Evolutionary conservation across 2,113 vertebrate genomes (phyloP), one percentile per base, ranked within the genome.

Genomic region (Coptodon bakossiorum): DNA sequence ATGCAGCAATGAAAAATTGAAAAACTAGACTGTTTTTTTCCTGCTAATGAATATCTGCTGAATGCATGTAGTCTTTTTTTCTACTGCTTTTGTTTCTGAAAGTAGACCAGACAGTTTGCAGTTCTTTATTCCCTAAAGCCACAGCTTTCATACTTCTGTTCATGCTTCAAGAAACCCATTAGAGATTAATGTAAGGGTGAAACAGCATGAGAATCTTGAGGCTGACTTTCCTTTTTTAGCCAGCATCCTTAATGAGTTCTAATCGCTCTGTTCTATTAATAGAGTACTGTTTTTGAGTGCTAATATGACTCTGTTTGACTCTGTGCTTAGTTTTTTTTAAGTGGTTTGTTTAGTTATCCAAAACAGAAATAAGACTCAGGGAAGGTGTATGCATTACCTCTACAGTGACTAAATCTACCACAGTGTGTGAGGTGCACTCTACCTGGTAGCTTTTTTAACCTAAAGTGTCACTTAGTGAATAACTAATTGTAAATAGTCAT

Each of bases 151-250:
- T 81, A 6, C 57, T 76, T 22, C 22, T 50, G 43, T 78, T 50
- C 10, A 19, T 83, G 19, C 81, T 84, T 82, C 66, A 56, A 9
- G 13, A 59, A 54, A 54, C 24, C 24, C 8, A 48, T 59, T 61
- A 31, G 45, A 78, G 27, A 78, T 34, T 29, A 78, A 50, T 78
- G 45, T 52, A 78, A 78, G 22, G 68, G 14, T 73, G 40, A 73
- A 73, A 73, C 40, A 17, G 73, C 45, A 61, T 29, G 40, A 61
- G 56, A 50, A 31, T 78, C 73, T 6, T 1, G 8, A 81, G 86
- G 81, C 76, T 6, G 53, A 50, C 38, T 87, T 80, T 85, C 79
- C 48, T 88, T 78, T 90, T 90, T 86, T 68, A 76, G 52, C 79
- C 71, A 78, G 27, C 12, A 56, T 61, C 80, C 7, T 57, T 27